Evolutionary conservation across 2,888 invertebrate genomes (phyloP).

Genomic region (Sphecodes monilicornis): DNA sequence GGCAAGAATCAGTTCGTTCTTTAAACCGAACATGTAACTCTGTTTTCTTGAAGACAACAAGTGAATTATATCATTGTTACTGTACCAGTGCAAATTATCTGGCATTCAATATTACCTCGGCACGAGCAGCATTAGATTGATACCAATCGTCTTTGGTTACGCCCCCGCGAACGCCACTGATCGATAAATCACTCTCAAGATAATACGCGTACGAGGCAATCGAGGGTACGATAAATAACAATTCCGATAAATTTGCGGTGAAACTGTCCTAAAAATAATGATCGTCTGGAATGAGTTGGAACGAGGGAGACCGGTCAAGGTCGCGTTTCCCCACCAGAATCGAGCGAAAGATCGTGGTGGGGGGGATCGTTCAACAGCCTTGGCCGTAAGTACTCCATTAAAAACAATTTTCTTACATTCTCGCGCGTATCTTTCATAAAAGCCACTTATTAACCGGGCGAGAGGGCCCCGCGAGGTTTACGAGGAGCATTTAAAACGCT

Average conservation of each 20-base stretch:
- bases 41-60: neutral
- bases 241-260: neutral
- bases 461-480: neutral
- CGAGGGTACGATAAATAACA: neutral
- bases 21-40: neutral
- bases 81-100: neutral
- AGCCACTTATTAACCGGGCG: constrained; percentile 29
- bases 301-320: neutral
- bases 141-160: neutral
- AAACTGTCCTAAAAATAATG: neutral
- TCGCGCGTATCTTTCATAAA: constrained; percentile 35
- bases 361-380: neutral
- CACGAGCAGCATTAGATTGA: constrained; percentile 1
- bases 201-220: neutral
- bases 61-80: neutral
- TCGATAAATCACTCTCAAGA: neutral
- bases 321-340: neutral
- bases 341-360: neutral
- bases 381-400: constrained; percentile 8
- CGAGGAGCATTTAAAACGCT: constrained; percentile 30
- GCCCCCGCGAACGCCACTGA: neutral
- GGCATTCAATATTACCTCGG: neutral
- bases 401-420: constrained; percentile 21
- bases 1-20: no score
- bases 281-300: neutral